Percentiles rank a stretch among this genome's conserved stretches.
Conservation (phyloP, 2,113 vertebrate species). For the Mustela nigripes region DNA sequence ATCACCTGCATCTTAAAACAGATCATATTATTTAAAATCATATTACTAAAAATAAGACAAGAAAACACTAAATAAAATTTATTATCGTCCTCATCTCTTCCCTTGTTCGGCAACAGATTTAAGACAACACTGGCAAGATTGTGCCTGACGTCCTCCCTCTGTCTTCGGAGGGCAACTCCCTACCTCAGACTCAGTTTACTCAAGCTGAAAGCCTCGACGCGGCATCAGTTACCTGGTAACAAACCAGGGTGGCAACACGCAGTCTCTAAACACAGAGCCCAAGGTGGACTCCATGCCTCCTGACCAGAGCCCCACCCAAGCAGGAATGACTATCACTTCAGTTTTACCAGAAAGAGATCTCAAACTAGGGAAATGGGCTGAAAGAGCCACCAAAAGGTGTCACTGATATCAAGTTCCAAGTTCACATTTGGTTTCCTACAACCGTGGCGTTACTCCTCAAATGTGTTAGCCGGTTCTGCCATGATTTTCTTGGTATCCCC, state of each 20-base stretch:
- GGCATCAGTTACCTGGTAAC: not conserved
- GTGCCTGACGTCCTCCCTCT: not conserved
- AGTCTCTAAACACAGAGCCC: not conserved
- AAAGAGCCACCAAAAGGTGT: not conserved
- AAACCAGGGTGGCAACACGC: not conserved
- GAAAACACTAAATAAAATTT: not conserved
- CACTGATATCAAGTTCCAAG: not conserved
- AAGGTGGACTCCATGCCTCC: not conserved
- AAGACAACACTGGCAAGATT: not conserved
- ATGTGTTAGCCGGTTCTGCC: not conserved
- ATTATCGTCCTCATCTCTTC: not conserved
- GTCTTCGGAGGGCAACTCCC: not conserved
- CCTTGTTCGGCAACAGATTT: not conserved
- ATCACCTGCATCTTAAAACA: not conserved
- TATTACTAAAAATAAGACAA: not conserved
- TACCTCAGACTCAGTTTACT: not conserved
- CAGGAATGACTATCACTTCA: slow-evolving; percentile 17
- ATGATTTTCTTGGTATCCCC: rapidly evolving
- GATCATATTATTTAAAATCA: not conserved
- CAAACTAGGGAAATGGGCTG: not conserved
- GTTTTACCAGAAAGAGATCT: not conserved
- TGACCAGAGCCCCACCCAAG: slow-evolving; percentile 47
- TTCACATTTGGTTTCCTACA: not conserved
- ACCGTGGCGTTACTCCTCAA: not conserved
- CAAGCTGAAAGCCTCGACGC: not conserved